Base-by-base conservation (phyloP, 2,113 vertebrate species). In the Petroica traversi region DNA sequence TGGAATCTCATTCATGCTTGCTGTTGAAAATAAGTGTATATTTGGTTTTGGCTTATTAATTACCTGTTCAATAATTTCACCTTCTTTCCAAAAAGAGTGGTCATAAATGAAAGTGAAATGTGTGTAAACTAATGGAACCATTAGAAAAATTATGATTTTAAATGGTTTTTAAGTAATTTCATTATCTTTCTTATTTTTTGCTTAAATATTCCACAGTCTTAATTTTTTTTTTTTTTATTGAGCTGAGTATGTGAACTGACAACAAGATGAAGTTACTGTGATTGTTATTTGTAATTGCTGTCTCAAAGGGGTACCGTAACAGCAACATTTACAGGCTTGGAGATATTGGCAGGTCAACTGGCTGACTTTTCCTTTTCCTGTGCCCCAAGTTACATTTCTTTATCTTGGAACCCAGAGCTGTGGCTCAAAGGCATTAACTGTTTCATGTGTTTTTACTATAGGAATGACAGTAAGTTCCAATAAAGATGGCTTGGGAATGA, bases 391-490 rank as follows among this genome's bases (percentile, higher is more conserved):
- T 58, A 14, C 8, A 3, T 76, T 74, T 76, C 20, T 76, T 88
- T 51, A 19, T 38, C 20, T 67, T 57, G 19, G 3, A 6, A 33
- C 6, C n/a, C 36, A 55, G 26, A 66, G 12, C 14, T 34, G 24
- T 19, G 20, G 3, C n/a, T 79, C 5, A 4, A 43, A 46, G 17
- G 33, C 2, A 2, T 45, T 77, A 74, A 71, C 13, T 76, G 6
- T 18, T 92, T 25, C 13, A 12, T 89, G 24, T 12, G 2, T 87
- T 57, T 92, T 95, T 51, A 28, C 49, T 51, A 1, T 80, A 99
- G 99, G 99, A 9, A 99, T 99, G 99, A 99, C 99, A 3, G 99
- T 99, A 61, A 99, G 99, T 81, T 98, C 99, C 76, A 97, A 98
- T 95, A 99, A 99, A 97, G 99, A 99, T 40, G 98, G 99, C 41